A percentile compares a stretch with the other conserved stretches of the same genome.
Evolutionary conservation across 2,113 vertebrate genomes (phyloP).

Genomic region (Cochlearius cochlearius): DNA sequence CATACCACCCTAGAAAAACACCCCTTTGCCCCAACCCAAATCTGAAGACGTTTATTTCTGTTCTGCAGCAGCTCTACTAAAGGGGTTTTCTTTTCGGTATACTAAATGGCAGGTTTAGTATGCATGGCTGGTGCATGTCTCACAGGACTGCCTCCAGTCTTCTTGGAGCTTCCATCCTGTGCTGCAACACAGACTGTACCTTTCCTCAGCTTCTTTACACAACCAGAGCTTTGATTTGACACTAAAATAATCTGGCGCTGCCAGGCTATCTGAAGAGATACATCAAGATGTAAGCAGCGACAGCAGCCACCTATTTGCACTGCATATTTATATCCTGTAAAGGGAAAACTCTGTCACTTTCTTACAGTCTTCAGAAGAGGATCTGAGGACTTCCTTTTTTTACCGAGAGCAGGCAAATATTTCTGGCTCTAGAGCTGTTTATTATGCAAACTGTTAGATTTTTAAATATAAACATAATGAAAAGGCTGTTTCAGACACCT

Average conservation of each 20-base stretch:
- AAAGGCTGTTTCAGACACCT: background rate
- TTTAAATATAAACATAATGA: conserved; percentile 40
- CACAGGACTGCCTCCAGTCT: conserved; percentile 48
- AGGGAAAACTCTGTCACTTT: conserved; percentile 48
- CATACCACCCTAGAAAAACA: background rate
- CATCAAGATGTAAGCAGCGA: conserved; percentile 46
- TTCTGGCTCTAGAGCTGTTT: conserved; percentile 48
- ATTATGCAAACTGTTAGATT: conserved; percentile 58
- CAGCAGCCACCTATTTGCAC: conserved; percentile 59
- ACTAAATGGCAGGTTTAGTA: conserved; percentile 36
- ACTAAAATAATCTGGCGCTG: conserved; percentile 53
- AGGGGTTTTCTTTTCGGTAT: background rate
- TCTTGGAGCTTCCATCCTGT: conserved; percentile 38
- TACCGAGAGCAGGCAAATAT: conserved; percentile 41
- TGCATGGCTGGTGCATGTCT: conserved; percentile 36
- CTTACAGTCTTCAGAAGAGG: conserved; percentile 53
- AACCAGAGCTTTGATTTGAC: conserved; percentile 58
- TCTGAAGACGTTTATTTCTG: background rate
- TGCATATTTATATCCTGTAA: conserved; percentile 55
- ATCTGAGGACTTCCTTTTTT: conserved; percentile 67
- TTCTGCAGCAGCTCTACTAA: background rate
- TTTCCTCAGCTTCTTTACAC: conserved; percentile 51
- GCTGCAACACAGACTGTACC: conserved; percentile 47
- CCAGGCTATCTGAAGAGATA: conserved; percentile 58
- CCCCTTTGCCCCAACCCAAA: background rate